Evolutionary conservation across 92 coral and sea anemone genomes (phyloP).

Genomic region (Galaxea fascicularis): DNA sequence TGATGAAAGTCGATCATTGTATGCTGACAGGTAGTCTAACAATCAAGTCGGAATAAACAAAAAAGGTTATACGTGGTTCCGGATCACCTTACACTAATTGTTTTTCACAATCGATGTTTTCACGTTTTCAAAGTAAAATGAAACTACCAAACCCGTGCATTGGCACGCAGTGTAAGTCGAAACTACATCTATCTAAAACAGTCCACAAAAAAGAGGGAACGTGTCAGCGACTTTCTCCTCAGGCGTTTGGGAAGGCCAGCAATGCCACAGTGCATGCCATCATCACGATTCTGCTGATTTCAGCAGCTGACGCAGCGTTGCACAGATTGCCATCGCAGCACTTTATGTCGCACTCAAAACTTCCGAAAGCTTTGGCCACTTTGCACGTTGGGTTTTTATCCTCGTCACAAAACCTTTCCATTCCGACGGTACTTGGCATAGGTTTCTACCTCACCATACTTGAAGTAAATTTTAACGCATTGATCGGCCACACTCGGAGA

Average conservation of each 20-base stretch:
- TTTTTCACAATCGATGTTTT: too few relatives aligned
- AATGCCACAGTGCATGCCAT: neutral
- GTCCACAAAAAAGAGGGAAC: too few relatives aligned
- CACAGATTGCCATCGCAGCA: slow-evolving; percentile 15
- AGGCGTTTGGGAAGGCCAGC: neutral
- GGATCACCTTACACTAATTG: too few relatives aligned
- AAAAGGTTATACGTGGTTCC: too few relatives aligned
- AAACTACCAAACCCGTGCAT: too few relatives aligned
- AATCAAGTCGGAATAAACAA: too few relatives aligned
- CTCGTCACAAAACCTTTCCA: neutral
- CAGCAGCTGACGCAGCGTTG: neutral
- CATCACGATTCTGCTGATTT: neutral
- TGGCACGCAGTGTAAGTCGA: too few relatives aligned
- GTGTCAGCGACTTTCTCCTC: neutral
- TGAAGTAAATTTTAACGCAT: neutral
- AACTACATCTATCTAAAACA: too few relatives aligned
- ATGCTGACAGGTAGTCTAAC: too few relatives aligned
- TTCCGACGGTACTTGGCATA: neutral
- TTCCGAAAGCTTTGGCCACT: neutral
- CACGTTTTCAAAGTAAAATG: too few relatives aligned
- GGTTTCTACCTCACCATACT: neutral
- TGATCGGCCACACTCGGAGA: neutral
- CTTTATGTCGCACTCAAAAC: neutral
- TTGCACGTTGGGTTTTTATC: neutral
- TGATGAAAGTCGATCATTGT: too few relatives aligned